phyloP scores from a whole-genome alignment of 2,113 vertebrate genomes.

The Corythaeola cristata region DNA sequence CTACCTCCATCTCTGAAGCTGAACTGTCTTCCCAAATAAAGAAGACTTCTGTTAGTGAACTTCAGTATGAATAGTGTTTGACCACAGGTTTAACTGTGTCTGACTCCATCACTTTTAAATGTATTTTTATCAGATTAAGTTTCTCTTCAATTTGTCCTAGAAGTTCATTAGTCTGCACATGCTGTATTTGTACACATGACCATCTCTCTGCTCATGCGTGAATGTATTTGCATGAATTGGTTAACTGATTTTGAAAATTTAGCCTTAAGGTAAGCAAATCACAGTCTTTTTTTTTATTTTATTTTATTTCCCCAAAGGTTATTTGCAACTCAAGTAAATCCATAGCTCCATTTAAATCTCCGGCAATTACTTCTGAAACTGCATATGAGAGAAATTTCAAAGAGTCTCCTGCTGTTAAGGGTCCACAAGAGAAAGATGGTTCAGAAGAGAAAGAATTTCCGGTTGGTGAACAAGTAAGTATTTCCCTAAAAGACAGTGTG shows the following conservation, averaged over 20 bases:
- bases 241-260: not conserved
- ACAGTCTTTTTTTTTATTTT: not conserved
- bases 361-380: slow-evolving; percentile 69
- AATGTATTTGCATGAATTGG: not conserved
- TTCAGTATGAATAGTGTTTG: not conserved
- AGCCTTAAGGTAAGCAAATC: not conserved
- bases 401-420: slow-evolving; percentile 67
- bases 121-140: not conserved
- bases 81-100: not conserved
- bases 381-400: slow-evolving; percentile 78
- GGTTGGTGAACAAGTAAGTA: slow-evolving; percentile 36
- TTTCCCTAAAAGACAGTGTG: slow-evolving; percentile 28
- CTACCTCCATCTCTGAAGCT: not conserved
- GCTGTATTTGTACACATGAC: not conserved
- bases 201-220: not conserved
- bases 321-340: slow-evolving; percentile 72
- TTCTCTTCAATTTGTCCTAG: not conserved
- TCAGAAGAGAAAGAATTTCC: slow-evolving; percentile 67
- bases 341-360: slow-evolving; percentile 69
- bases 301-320: slow-evolving; percentile 61
- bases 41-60: not conserved
- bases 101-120: not conserved
- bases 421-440: slow-evolving; percentile 56
- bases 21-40: not conserved
- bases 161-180: not conserved